Percentiles rank a stretch among this genome's conserved stretches.
These are phyloP conservation scores for Kryptolebias marmoratus DNA, from an alignment of 2,113 vertebrate species.

Conservation along the genomic window DNA sequence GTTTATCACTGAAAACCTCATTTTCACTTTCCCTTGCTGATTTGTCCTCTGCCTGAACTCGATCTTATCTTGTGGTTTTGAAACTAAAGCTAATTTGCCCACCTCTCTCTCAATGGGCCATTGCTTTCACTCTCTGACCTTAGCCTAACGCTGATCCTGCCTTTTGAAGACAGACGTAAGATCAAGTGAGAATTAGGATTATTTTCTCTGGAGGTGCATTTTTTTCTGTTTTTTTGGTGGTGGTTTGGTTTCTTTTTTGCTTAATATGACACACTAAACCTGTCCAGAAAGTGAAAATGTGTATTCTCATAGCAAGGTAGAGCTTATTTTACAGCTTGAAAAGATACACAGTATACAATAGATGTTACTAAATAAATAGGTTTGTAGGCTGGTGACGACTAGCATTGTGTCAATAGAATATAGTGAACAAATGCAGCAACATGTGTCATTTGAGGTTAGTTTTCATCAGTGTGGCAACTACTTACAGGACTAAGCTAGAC, in stretches of 20 bases:
- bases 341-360: not conserved
- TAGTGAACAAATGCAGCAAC: not conserved
- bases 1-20: not conserved
- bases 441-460: conserved; percentile 33
- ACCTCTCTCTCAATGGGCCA: conserved; percentile 31
- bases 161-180: conserved; percentile 68
- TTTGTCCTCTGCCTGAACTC: conserved; percentile 59
- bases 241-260: not conserved
- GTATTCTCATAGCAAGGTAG: not conserved
- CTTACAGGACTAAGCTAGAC: not conserved
- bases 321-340: not conserved
- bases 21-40: conserved; percentile 10
- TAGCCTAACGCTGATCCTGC: conserved; percentile 55
- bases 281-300: not conserved
- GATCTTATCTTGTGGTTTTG: conserved; percentile 40
- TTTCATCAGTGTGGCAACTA: conserved; percentile 12
- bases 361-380: not conserved
- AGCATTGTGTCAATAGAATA: not conserved
- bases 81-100: conserved; percentile 45
- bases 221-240: not conserved
- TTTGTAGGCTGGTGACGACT: not conserved
- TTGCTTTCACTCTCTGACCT: conserved; percentile 63
- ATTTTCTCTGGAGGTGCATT: conserved; percentile 30
- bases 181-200: conserved; percentile 60
- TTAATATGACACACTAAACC: not conserved